Evolutionary conservation across 2,888 invertebrate genomes (phyloP).

Genomic region (Watsonalla binaria): DNA sequence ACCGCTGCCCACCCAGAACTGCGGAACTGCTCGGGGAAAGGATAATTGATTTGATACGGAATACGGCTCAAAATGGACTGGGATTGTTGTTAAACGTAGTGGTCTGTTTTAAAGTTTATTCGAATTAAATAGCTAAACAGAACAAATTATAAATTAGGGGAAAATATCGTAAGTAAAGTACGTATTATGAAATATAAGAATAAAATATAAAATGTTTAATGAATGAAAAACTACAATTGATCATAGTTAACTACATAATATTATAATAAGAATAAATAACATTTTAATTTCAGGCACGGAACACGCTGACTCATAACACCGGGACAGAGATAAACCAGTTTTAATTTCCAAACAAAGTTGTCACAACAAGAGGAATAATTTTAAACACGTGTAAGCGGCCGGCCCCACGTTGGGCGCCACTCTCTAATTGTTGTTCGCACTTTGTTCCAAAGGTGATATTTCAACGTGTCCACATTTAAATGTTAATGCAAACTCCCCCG

Average conservation of each 20-base stretch:
- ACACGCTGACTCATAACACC: neutral
- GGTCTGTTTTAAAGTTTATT: too few relatives aligned
- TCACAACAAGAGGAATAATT: conserved; percentile 31
- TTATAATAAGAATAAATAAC: neutral
- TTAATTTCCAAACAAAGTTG: conserved; percentile 14
- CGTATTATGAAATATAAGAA: too few relatives aligned
- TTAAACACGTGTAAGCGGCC: conserved; percentile 23
- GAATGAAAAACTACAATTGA: too few relatives aligned
- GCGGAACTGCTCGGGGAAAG: conserved; percentile 12
- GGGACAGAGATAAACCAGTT: neutral
- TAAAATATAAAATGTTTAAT: too few relatives aligned
- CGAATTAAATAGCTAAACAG: too few relatives aligned
- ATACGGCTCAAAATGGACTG: neutral
- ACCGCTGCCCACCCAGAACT: conserved; percentile 10
- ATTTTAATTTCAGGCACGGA: neutral
- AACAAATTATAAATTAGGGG: too few relatives aligned
- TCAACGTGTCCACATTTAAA: conserved; percentile 64
- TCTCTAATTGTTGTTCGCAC: conserved; percentile 66
- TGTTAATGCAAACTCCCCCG: conserved; percentile 64
- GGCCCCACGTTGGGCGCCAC: conserved; percentile 26
- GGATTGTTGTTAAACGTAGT: too few relatives aligned
- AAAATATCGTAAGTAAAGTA: too few relatives aligned
- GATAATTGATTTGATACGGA: neutral
- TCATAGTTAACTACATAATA: too few relatives aligned
- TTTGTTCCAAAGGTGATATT: conserved; percentile 69